Conservation (phyloP, 2,113 vertebrate genomes). For the Tympanuchus pallidicinctus region DNA sequence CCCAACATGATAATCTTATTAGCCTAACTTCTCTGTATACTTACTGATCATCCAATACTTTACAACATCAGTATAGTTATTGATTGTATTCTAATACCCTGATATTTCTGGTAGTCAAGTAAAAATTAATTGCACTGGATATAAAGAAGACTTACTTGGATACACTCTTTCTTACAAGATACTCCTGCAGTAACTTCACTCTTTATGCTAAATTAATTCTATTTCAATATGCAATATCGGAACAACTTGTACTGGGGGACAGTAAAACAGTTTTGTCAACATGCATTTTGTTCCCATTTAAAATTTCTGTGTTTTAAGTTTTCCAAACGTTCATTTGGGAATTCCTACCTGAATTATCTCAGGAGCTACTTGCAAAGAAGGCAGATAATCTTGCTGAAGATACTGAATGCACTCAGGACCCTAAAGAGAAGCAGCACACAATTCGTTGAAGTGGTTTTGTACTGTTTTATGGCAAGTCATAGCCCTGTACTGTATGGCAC, state of each 20-base stretch:
- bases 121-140: background rate
- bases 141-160: background rate
- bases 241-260: background rate
- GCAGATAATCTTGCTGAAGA: constrained; percentile 95
- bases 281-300: background rate
- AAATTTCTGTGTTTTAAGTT: background rate
- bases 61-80: too few relatives aligned
- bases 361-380: constrained; percentile 92
- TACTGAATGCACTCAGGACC: constrained; percentile 95
- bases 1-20: too few relatives aligned
- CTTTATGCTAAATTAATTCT: background rate
- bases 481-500: background rate
- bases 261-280: background rate
- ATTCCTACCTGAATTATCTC: constrained; percentile 93
- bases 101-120: background rate
- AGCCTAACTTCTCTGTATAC: too few relatives aligned
- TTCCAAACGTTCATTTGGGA: background rate
- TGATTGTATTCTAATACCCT: background rate
- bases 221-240: background rate
- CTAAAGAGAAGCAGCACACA: constrained; percentile 70
- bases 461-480: background rate
- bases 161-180: background rate
- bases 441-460: background rate
- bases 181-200: background rate
- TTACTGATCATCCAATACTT: too few relatives aligned